Conservation (phyloP, 2,888 invertebrate species). For the Agrochola macilenta region DNA sequence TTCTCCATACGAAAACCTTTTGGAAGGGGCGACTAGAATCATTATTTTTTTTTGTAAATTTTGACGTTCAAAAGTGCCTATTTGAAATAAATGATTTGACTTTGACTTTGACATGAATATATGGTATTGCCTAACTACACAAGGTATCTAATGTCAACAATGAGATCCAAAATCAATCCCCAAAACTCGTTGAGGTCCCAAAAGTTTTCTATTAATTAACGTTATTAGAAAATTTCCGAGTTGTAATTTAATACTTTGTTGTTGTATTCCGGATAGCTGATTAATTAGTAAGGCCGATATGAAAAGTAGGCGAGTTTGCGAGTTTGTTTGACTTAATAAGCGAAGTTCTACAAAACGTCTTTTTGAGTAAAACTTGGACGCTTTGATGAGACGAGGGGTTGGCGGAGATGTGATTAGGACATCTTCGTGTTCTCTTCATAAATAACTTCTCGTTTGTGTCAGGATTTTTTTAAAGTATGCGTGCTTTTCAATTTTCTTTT, state of each 20-base stretch:
- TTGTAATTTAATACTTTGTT: conserved; percentile 86
- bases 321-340: conserved; percentile 86
- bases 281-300: conserved; percentile 88
- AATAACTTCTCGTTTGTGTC: conserved; percentile 47
- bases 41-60: no score
- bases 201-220: conserved; percentile 80
- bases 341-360: conserved; percentile 85
- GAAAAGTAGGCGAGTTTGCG: conserved; percentile 79
- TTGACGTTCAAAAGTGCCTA: no score
- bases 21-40: no score
- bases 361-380: conserved; percentile 82
- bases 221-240: conserved; percentile 76
- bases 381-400: conserved; percentile 82
- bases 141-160: conserved; percentile 18
- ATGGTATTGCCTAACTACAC: no score
- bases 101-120: no score
- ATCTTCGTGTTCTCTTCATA: conserved; percentile 65
- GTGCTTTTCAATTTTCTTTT: neutral
- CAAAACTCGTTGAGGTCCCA: conserved; percentile 55
- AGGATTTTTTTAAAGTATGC: conserved; percentile 14
- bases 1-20: no score
- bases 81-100: no score
- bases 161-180: conserved; percentile 46
- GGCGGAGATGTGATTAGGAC: conserved; percentile 79
- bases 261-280: conserved; percentile 83